Conservation (phyloP, 2,888 invertebrate genomes). For the Criorhina ranunculi region DNA sequence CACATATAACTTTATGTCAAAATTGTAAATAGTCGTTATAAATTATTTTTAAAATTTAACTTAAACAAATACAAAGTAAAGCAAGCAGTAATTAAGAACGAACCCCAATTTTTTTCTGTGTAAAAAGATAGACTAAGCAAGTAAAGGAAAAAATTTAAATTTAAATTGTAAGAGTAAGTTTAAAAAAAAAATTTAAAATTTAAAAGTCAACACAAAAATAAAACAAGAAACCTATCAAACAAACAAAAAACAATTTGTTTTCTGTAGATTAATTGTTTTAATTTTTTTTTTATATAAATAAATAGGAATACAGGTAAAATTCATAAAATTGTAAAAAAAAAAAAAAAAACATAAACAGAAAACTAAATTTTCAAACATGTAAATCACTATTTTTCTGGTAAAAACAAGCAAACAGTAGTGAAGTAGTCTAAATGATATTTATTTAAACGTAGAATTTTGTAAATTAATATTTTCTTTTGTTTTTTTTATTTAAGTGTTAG, state of each 20-base stretch:
- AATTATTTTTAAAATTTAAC: slow-evolving; percentile 68
- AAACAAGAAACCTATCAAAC: slow-evolving; percentile 23
- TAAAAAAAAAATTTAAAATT: slow-evolving; percentile 15
- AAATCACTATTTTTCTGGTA: slow-evolving; percentile 64
- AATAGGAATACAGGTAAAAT: slow-evolving; percentile 44
- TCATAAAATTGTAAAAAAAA: slow-evolving; percentile 46
- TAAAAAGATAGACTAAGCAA: slow-evolving; percentile 66
- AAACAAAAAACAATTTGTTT: slow-evolving; percentile 28
- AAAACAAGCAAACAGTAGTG: slow-evolving; percentile 39
- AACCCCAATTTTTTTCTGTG: slow-evolving; percentile 57
- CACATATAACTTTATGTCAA: slow-evolving; percentile 34
- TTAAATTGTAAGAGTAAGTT: slow-evolving; percentile 35
- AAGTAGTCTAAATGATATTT: slow-evolving; percentile 72
- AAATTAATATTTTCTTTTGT: slow-evolving; percentile 44
- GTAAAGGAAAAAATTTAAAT: slow-evolving; percentile 26
- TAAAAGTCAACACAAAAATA: slow-evolving; percentile 25
- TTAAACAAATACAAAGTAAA: slow-evolving; percentile 49
- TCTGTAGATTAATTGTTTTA: slow-evolving; percentile 33
- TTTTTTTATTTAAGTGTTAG: slow-evolving; percentile 51
- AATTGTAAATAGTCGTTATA: slow-evolving; percentile 74
- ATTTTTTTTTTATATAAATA: slow-evolving; percentile 16
- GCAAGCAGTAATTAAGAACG: slow-evolving; percentile 51
- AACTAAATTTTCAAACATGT: slow-evolving; percentile 27
- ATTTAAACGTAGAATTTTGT: slow-evolving; percentile 63
- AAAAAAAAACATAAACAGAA: slow-evolving; percentile 4